Base-by-base conservation (phyloP, 2,888 invertebrate species). In the Artemia sp. region DNA sequence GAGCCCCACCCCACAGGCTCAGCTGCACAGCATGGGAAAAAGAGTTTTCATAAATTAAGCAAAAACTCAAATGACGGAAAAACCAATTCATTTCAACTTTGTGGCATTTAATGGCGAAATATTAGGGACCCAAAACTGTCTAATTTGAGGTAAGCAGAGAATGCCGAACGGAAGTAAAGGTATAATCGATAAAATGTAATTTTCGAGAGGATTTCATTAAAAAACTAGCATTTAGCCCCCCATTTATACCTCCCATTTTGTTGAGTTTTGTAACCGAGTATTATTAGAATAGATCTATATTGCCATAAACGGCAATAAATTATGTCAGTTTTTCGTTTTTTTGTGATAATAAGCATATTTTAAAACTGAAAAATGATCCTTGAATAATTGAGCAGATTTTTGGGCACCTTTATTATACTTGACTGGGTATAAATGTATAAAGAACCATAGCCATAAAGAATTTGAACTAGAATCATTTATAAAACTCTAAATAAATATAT, bases 11-110 rank as follows among this genome's bases (percentile, higher is more conserved):
- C 64, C 24, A 19, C 14, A n/a, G 64, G 64, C 64, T 58, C 64
- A 24, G 14, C 64, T 58, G 64, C n/a, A 58, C 64, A 58, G 64
- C 64, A 58, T 58, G 64, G 64, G 64, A 58, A 58, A 58, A 58
- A 58, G 64, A 58, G 64, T 58, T 58, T 38, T 58, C 64, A 58
- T 58, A 58, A 58, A 58, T 58, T 58, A 58, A 24, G 64, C n/a
- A 58, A 58, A 58, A 58, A 24, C 38, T 38, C n/a, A 58, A 58
- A 58, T 10, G 64, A 19, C 64, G 64, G 24, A 38, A 38, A 24
- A 8, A 24, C 24, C 64, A 58, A 58, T 58, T 58, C 64, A 58
- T 58, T 58, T 58, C 24, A 24, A 38, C 38, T 38, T 38, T 38
- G 38, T 38, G 38, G 38, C 38, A 38, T 38, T 58, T 58, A n/a